phyloP scores from a whole-genome alignment of 2,113 vertebrate species.

The Eulacestoma nigropectus region DNA sequence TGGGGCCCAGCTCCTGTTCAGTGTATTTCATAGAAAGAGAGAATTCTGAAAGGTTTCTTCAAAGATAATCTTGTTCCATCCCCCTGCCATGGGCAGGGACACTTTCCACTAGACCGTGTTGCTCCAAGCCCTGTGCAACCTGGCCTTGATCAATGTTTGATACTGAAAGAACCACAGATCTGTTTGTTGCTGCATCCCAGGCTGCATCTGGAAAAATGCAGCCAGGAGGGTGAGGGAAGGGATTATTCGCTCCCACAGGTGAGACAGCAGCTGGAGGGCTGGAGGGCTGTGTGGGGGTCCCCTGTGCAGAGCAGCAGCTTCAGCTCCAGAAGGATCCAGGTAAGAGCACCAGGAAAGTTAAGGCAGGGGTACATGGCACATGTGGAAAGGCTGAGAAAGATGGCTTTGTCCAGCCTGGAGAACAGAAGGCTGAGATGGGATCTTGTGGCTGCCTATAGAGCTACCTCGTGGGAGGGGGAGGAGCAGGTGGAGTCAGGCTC shows the following conservation, averaged over 20 bases:
- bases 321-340: neutral
- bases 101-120: fast-evolving
- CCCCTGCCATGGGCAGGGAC: neutral
- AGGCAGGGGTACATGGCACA: neutral
- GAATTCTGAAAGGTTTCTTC: neutral
- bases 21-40: neutral
- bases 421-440: neutral
- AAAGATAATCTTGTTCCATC: neutral
- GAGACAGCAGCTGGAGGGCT: neutral
- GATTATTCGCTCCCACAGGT: neutral
- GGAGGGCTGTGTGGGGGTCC: neutral
- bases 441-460: neutral
- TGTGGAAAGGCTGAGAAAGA: neutral
- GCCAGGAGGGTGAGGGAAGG: neutral
- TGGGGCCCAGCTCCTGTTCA: neutral
- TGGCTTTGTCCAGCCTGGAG: neutral
- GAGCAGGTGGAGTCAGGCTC: neutral
- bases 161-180: neutral
- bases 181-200: neutral
- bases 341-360: neutral
- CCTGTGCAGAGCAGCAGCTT: neutral
- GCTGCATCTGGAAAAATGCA: neutral
- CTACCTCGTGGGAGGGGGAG: neutral
- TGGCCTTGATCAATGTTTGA: neutral
- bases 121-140: neutral